Base-by-base conservation (phyloP, 2,113 vertebrate species). In the Stomatorhinus ivindoensis region DNA sequence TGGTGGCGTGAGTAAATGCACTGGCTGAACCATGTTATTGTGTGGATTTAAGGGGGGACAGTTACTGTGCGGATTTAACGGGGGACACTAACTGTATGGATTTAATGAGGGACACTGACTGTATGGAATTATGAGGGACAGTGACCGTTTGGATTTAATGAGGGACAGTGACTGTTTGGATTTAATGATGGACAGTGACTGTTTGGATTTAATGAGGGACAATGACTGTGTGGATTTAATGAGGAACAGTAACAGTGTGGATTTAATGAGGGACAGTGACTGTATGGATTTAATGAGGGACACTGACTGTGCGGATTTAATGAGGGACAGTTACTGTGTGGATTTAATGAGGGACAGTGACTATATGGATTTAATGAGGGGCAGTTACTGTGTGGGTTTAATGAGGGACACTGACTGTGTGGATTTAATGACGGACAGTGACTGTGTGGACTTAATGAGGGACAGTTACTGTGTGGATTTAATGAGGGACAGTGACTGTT, bases 41-140 rank as follows among this genome's bases (percentile, higher is more conserved):
- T 15, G 61, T 2, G 24, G 42, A 48, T 73, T 51, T 76, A 87
- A 50, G 3, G 39, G 11, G 90, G 88, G 88, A 91, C 44, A 65
- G n/a, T 31, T 0, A 65, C 61, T 31, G 61, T 65, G n/a, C 0
- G 1, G 61, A 4, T 69, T 31, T 69, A 69, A 31, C 0, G 10
- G 3, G 61, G 9, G 9, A 69, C 61, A 65, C 9, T 27, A 0
- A 61, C 24, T 27, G 24, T 61, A 24, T 3, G 24, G 58, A 10
- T 61, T 27, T 61, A 61, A 61, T 3, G 24, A 3, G 7, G 24
- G 24, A 61, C 61, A 11, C n/a, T 65, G 0, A 65, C 24, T 65
- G 61, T 65, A n/a, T 0, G 0, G 61, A 27, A 11, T 61, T n/a
- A n/a, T 0, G 3, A 1, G n/a, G 61, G 9, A 65, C 10, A 27